These are phyloP conservation scores for Crossoptilon crossoptilon DNA, from an alignment of 2,797 vertebrate species.

Conservation along the genomic window DNA sequence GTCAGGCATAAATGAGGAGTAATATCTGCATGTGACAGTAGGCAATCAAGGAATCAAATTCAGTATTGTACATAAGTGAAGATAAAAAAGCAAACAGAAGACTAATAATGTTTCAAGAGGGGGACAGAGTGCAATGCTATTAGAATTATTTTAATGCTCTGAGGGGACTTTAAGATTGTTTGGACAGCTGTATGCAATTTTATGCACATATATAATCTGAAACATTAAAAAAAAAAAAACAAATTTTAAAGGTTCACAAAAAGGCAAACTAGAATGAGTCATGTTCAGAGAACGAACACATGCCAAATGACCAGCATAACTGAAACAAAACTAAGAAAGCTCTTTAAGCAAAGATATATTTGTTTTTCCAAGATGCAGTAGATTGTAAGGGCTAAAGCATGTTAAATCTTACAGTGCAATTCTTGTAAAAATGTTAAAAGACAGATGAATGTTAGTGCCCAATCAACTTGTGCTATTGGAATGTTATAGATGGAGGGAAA, in stretches of 20 bases:
- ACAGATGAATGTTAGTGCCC: background rate
- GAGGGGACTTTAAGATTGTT: constrained; percentile 50
- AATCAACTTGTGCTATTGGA: background rate
- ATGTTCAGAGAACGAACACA: background rate
- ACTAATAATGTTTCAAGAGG: constrained; percentile 1
- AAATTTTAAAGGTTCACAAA: constrained; percentile 12
- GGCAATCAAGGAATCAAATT: constrained; percentile 13
- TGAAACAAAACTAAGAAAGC: background rate
- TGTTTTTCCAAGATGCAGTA: background rate
- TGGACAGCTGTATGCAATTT: constrained; percentile 70
- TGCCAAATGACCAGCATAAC: constrained; percentile 16
- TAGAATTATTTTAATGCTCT: constrained; percentile 46
- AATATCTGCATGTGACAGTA: constrained; percentile 4
- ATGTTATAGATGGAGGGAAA: background rate
- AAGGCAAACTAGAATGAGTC: constrained; percentile 9
- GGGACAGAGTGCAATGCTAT: background rate
- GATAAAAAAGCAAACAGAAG: constrained; percentile 29
- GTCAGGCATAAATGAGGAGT: background rate
- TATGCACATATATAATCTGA: constrained; percentile 24
- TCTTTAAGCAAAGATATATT: background rate
- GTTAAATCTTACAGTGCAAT: background rate
- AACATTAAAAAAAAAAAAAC: constrained; percentile 18
- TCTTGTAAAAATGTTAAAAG: background rate
- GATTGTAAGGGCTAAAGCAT: background rate
- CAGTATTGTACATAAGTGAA: background rate